phyloP scores from a whole-genome alignment of 2,113 vertebrate genomes.

The Gymnorhina tibicen region DNA sequence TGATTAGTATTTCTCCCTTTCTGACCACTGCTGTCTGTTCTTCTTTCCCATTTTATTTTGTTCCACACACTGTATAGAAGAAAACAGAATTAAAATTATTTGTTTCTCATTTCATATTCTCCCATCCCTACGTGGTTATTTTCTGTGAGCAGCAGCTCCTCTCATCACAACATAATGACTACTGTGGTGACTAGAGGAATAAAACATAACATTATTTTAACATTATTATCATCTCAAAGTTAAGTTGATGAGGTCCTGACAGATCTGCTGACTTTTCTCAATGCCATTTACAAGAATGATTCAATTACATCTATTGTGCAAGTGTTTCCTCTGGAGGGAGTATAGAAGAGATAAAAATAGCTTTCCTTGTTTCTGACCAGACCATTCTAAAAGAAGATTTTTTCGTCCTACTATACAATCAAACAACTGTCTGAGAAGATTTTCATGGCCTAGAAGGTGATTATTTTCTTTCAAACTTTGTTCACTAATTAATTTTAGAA shows the following conservation, averaged over 20 bases:
- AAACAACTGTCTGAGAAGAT: background rate
- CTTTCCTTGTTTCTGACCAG: background rate
- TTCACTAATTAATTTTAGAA: slow-evolving; percentile 41
- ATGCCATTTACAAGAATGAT: background rate
- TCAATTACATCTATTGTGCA: background rate
- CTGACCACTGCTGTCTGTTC: background rate
- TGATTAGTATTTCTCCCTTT: background rate
- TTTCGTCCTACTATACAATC: background rate
- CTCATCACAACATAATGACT: background rate
- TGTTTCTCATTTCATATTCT: background rate
- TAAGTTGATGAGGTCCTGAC: background rate
- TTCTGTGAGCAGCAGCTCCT: background rate
- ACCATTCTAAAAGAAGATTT: background rate
- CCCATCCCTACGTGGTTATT: background rate
- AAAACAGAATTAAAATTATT: background rate
- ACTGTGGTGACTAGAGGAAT: background rate
- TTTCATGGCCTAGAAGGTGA: background rate
- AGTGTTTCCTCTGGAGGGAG: background rate
- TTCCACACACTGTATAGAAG: background rate
- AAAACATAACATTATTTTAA: background rate
- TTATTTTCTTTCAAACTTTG: background rate
- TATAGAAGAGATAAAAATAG: background rate
- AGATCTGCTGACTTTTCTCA: slow-evolving; percentile 12
- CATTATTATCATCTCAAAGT: background rate
- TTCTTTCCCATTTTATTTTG: background rate